A percentile compares a stretch with the other conserved stretches of the same genome.
phyloP scores from a whole-genome alignment of 2,888 invertebrate genomes.

The Nebria salina region DNA sequence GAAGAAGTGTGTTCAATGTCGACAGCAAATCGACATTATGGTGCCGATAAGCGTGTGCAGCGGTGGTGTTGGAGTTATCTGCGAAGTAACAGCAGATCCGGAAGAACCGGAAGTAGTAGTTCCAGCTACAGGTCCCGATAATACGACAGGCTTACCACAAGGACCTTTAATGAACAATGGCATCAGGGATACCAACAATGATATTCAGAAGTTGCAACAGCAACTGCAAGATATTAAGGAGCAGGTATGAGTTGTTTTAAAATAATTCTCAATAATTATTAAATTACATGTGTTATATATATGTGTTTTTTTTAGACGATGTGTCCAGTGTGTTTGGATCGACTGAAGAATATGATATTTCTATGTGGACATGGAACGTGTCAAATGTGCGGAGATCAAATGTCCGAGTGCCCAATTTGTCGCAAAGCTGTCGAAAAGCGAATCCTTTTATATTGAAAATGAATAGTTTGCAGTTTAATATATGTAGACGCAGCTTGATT shows the following conservation, averaged over 20 bases:
- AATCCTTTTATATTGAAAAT: constrained; percentile 82
- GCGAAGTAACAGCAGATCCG: constrained; percentile 64
- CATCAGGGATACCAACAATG: constrained; percentile 75
- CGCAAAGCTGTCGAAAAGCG: constrained; percentile 96
- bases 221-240: constrained; percentile 98
- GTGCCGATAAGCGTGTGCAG: constrained; percentile 64
- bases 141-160: constrained; percentile 62
- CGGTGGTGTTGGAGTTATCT: constrained; percentile 62
- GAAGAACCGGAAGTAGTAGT: constrained; percentile 60
- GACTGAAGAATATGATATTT: constrained; percentile 98
- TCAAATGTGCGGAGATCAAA: constrained; percentile 98
- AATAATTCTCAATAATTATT: too few relatives aligned
- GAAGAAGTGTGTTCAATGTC: constrained; percentile 97
- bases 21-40: constrained; percentile 84
- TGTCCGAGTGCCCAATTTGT: constrained; percentile 97
- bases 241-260: constrained; percentile 71
- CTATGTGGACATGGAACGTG: constrained; percentile 97
- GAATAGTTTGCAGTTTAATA: neutral
- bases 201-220: constrained; percentile 91
- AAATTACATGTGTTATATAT: too few relatives aligned
- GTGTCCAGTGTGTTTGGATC: constrained; percentile 98
- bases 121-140: constrained; percentile 60
- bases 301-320: constrained; percentile 84
- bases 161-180: constrained; percentile 73
- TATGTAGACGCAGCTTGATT: neutral